These are phyloP conservation scores for Brienomyrus longianalis DNA, from an alignment of 2,113 vertebrate genomes.

Conservation along the genomic window DNA sequence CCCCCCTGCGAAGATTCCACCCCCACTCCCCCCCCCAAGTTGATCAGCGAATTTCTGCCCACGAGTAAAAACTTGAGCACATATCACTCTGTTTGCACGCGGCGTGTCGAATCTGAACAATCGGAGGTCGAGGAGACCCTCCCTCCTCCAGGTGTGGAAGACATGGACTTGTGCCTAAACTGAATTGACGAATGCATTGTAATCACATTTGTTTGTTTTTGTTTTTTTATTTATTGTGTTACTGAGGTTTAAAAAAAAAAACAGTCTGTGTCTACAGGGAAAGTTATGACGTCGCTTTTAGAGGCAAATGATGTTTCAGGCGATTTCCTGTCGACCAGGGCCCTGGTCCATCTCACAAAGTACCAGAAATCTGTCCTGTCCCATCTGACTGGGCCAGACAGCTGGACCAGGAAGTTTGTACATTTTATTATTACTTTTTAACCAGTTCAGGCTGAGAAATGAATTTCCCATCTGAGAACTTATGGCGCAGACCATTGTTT, in stretches of 20 bases:
- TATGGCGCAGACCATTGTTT: slow-evolving; percentile 24
- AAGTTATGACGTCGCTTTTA: slow-evolving; percentile 72
- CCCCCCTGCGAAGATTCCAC: slow-evolving; percentile 50
- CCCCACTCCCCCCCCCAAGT: slow-evolving; percentile 60
- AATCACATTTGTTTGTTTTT: slow-evolving; percentile 73
- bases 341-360: slow-evolving; percentile 25
- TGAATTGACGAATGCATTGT: slow-evolving; percentile 99
- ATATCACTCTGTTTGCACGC: slow-evolving; percentile 76
- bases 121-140: slow-evolving; percentile 90
- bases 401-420: slow-evolving; percentile 27
- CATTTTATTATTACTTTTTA: slow-evolving; percentile 38
- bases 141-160: slow-evolving; percentile 79
- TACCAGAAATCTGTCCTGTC: slow-evolving; percentile 33
- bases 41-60: slow-evolving; percentile 72
- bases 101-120: slow-evolving; percentile 90
- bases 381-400: slow-evolving; percentile 27
- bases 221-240: slow-evolving; percentile 89
- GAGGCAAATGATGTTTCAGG: slow-evolving; percentile 73
- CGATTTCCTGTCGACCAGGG: slow-evolving; percentile 63
- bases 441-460: slow-evolving; percentile 42
- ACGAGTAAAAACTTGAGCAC: slow-evolving; percentile 62
- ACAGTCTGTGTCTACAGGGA: slow-evolving; percentile 87
- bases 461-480: slow-evolving; percentile 30
- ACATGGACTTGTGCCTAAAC: slow-evolving; percentile 99
- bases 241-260: slow-evolving; percentile 67